Conservation (phyloP, 2,113 vertebrate genomes). For the Choloepus hoffmanni region DNA sequence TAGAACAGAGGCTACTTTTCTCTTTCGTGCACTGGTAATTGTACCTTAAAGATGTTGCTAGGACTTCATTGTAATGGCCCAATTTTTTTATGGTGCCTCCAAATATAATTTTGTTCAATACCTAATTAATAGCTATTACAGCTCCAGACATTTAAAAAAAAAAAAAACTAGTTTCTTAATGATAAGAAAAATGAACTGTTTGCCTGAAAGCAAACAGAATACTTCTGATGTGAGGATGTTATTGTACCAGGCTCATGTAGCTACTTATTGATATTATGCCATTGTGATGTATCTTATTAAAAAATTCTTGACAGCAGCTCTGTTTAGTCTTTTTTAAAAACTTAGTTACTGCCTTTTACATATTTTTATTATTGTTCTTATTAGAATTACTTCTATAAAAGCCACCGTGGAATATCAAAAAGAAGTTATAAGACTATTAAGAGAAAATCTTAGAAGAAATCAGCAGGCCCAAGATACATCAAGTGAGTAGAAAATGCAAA, state of each 20-base stretch:
- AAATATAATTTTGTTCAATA: conserved; percentile 27
- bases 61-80: neutral
- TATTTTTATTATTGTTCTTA: conserved; percentile 33
- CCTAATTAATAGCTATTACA: neutral
- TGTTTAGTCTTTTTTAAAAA: conserved; percentile 19
- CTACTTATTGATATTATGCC: neutral
- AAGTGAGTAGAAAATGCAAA: conserved; percentile 85
- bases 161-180: neutral
- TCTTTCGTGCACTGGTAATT: neutral
- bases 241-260: neutral
- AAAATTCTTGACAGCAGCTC: neutral
- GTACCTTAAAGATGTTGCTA: neutral
- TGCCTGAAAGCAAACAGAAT: neutral
- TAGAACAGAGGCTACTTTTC: neutral
- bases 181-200: neutral
- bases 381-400: conserved; percentile 86
- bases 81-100: neutral
- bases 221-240: neutral
- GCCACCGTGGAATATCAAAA: conserved; percentile 87
- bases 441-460: conserved; percentile 89
- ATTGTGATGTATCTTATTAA: neutral
- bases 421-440: conserved; percentile 88
- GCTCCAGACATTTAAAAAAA: neutral
- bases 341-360: neutral
- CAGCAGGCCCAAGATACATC: conserved; percentile 89